Conservation (phyloP, 2,888 invertebrate genomes). For the Andrena haemorrhoa region DNA sequence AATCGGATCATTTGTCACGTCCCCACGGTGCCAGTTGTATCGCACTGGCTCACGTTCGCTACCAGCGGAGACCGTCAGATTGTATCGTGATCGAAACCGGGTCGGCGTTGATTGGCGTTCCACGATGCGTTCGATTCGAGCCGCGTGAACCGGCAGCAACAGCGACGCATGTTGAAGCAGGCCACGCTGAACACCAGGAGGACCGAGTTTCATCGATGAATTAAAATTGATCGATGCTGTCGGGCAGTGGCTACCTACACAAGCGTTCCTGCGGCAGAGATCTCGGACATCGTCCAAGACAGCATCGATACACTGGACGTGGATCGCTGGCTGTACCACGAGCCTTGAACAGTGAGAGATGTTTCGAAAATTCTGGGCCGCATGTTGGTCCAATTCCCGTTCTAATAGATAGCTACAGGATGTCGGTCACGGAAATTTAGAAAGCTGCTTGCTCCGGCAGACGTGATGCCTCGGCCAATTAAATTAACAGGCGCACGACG, state of each 20-base stretch:
- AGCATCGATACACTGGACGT: not conserved
- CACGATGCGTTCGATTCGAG: slow-evolving; percentile 60
- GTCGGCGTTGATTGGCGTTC: slow-evolving; percentile 74
- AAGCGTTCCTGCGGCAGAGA: slow-evolving; percentile 25
- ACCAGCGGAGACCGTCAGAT: slow-evolving; percentile 70
- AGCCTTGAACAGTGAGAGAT: not conserved
- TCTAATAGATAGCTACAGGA: not conserved
- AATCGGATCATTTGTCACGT: slow-evolving; percentile 77
- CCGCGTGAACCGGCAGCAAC: slow-evolving; percentile 28
- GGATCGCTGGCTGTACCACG: not conserved
- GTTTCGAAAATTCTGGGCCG: slow-evolving; percentile 1
- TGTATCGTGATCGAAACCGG: slow-evolving; percentile 68
- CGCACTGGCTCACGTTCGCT: slow-evolving; percentile 50
- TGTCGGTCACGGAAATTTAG: slow-evolving; percentile 18
- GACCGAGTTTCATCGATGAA: slow-evolving; percentile 63
- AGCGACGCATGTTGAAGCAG: slow-evolving; percentile 15
- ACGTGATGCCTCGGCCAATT: slow-evolving; percentile 39
- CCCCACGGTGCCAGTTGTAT: slow-evolving; percentile 51
- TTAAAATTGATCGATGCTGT: slow-evolving; percentile 72
- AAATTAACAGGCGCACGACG: slow-evolving; percentile 32
- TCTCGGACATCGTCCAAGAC: not conserved
- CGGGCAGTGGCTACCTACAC: slow-evolving; percentile 20
- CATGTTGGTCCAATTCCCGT: not conserved
- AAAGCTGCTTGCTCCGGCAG: slow-evolving; percentile 29
- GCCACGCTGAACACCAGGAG: slow-evolving; percentile 6